Evolutionary conservation across 1,140 invertebrate species (phyloP), one percentile per base, ranked within the genome.

Genomic region (Caerostris extrusa): DNA sequence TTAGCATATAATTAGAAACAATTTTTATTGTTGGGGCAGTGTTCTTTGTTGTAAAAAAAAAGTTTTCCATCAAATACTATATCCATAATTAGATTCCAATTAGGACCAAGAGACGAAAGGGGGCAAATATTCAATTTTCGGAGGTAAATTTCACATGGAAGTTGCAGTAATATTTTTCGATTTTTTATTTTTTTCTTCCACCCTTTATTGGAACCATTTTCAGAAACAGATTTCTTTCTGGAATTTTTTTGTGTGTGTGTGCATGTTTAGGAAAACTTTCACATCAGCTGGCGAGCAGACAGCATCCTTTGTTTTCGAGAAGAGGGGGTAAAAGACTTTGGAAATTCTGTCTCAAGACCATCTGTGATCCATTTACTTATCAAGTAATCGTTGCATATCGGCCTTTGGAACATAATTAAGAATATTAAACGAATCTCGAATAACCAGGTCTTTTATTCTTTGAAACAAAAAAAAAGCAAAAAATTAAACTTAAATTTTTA

Each of bases 31-130:
- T 56, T 60, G n/a, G 14, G 87, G 19, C 61, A 60, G 64, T 34
- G 10, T 71, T 81, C 56, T 55, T 81, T 81, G 50, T 81, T 7
- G n/a, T 56, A 91, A 91, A 91, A 91, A 64, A 91, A 64, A 91
- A 81, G 56, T 91, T 60, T 82, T 60, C 61, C 61, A 89, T 89
- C 60, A 67, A 89, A 69, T 89, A 50, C 55, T 61, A 82, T 82
- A 82, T 91, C 71, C 89, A 91, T 91, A 81, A 82, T 91, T 91
- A 91, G 71, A 91, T 91, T 91, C 69, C 69, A 91, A 91, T 91
- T 91, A 91, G 89, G 69, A 91, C 56, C 10, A 17, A 19, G 56
- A 58, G 69, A 81, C 69, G 55, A 91, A 91, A 91, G 56, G 19
- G 69, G 50, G 12, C 89, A 14, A 91, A 91, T 91, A 91, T 81